These are phyloP conservation scores for Urosaurus nigricauda DNA, from an alignment of 2,797 vertebrate species.

Conservation along the genomic window DNA sequence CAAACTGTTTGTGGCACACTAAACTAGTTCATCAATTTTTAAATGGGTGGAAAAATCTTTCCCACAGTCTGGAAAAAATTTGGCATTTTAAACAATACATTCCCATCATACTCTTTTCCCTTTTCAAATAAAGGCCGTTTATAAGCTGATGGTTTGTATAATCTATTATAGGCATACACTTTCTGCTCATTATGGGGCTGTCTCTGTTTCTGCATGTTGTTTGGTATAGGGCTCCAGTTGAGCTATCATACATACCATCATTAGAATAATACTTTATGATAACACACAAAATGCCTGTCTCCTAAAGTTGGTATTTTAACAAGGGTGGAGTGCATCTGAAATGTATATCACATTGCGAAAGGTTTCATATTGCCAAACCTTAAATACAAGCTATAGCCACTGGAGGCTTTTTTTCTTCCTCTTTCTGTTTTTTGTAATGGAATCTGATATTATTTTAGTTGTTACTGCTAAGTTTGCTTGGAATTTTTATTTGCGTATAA, in stretches of 20 bases:
- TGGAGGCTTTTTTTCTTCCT: conserved; percentile 31
- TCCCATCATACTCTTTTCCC: conserved; percentile 10
- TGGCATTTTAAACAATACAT: conserved; percentile 18
- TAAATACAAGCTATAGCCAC: conserved; percentile 58
- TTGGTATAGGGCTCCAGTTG: conserved; percentile 55
- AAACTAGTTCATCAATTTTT: conserved; percentile 16
- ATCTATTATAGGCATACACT: conserved; percentile 28
- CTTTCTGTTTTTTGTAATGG: conserved; percentile 38
- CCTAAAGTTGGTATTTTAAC: conserved; percentile 66
- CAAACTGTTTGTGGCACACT: not conserved
- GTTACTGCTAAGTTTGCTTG: conserved; percentile 59
- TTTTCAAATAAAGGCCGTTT: conserved; percentile 46
- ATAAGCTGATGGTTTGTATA: conserved; percentile 36
- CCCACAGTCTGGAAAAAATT: conserved; percentile 35
- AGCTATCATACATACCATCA: conserved; percentile 67
- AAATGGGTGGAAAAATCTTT: conserved; percentile 31
- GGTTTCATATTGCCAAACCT: conserved; percentile 53
- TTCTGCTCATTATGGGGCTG: conserved; percentile 47
- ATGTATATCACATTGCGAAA: conserved; percentile 65
- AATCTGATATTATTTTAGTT: conserved; percentile 64
- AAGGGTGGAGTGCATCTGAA: conserved; percentile 61
- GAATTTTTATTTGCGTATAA: conserved; percentile 72
- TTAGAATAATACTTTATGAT: conserved; percentile 72
- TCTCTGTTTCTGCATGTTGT: conserved; percentile 56
- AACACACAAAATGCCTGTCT: conserved; percentile 64